Conservation (phyloP, 2,113 vertebrate species). For the Prunella himalayana region DNA sequence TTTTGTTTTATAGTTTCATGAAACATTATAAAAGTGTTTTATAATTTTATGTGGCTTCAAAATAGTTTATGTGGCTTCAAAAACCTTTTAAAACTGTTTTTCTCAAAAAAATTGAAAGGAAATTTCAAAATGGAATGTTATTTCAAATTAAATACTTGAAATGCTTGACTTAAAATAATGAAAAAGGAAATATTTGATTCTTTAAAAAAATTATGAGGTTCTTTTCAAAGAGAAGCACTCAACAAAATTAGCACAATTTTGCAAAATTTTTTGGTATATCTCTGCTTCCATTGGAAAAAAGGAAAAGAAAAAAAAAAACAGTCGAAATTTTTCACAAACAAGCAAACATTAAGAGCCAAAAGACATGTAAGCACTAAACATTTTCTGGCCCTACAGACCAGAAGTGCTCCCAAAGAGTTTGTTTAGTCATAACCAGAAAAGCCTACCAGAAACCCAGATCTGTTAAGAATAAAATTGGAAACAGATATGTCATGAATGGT, state of each 20-base stretch:
- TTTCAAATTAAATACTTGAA: slow-evolving; percentile 30
- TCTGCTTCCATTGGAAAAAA: rapidly evolving
- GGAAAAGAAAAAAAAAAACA: background rate
- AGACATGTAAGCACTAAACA: background rate
- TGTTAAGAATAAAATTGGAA: slow-evolving; percentile 50
- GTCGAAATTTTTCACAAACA: background rate
- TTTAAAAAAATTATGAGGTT: background rate
- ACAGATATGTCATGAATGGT: slow-evolving; percentile 33
- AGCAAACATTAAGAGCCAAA: background rate
- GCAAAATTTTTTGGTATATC: background rate
- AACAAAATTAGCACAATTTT: background rate
- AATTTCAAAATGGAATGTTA: slow-evolving; percentile 35
- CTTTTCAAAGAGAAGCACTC: background rate
- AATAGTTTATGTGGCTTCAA: slow-evolving; percentile 40
- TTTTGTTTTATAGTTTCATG: background rate
- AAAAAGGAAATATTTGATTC: background rate
- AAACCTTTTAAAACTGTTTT: slow-evolving; percentile 15
- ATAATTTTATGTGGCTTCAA: background rate
- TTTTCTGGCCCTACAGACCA: background rate
- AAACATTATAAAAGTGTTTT: background rate
- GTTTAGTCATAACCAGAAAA: slow-evolving; percentile 44
- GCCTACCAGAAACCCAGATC: slow-evolving; percentile 33
- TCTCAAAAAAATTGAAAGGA: slow-evolving; percentile 1
- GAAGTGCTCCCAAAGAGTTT: background rate
- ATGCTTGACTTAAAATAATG: background rate